Percentiles rank a stretch among this genome's conserved stretches.
Evolutionary conservation across 2,888 invertebrate species (phyloP).

Genomic region (Nesidiocoris tenuis): DNA sequence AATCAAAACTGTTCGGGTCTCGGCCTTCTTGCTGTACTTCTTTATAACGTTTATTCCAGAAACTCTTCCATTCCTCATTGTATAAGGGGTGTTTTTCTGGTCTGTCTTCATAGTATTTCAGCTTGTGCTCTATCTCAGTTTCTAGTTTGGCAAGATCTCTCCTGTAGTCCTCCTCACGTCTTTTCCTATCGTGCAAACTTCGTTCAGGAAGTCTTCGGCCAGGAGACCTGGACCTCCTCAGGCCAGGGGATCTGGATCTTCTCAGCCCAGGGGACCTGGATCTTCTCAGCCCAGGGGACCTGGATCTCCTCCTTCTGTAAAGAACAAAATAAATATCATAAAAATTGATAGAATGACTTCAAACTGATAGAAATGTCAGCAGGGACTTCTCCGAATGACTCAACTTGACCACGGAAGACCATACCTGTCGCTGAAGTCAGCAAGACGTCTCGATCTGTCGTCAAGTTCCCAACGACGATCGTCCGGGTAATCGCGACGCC

Average conservation of each 20-base stretch:
- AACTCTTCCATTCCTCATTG: constrained; percentile 86
- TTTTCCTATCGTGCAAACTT: not conserved
- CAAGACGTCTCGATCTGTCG: no score
- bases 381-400: no score
- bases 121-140: constrained; percentile 52
- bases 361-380: no score
- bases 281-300: not conserved
- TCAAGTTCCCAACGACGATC: not conserved
- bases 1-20: constrained; percentile 78
- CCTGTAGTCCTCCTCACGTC: constrained; percentile 60
- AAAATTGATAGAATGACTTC: no score
- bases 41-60: constrained; percentile 81
- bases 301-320: not conserved
- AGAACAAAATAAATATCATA: no score
- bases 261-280: not conserved
- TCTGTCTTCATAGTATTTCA: constrained; percentile 76
- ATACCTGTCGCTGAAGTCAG: no score
- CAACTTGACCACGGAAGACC: no score
- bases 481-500: not conserved
- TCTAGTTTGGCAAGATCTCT: constrained; percentile 57
- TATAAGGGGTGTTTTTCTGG: constrained; percentile 87
- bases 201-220: not conserved
- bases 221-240: not conserved
- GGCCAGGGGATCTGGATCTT: not conserved
- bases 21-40: constrained; percentile 68